Evolutionary conservation across 2,888 invertebrate species (phyloP), one percentile per base, ranked within the genome.

Genomic region (Conops quadrifasciatus): DNA sequence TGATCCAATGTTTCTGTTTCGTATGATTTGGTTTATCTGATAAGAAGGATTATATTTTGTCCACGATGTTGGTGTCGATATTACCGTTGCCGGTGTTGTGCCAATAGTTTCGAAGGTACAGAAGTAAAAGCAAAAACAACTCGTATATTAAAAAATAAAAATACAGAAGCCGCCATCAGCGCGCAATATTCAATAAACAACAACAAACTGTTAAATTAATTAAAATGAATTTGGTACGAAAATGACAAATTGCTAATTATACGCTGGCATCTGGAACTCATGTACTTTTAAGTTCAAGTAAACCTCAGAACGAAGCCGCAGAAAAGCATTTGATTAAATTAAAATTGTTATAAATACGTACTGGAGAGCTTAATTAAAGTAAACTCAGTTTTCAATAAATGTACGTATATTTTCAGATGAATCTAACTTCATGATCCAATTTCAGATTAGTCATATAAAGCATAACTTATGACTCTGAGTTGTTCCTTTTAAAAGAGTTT

Each of bases 241-340:
- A 65, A 24, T 65, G 24, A 65, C 65, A 66, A 66, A 51, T 66
- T 66, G 51, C 36, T 30, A 53, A 59, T 11, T 3, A 19, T 58
- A 24, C 2, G 28, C 9, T 58, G 58, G 16, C 49, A 11, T 13
- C 58, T 58, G n/a, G n/a, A n/a, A n/a, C n/a, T n/a, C n/a, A n/a
- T n/a, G n/a, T n/a, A n/a, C n/a, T n/a, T n/a, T n/a, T n/a, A n/a
- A n/a, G n/a, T n/a, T n/a, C n/a, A n/a, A n/a, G n/a, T n/a, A n/a
- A n/a, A n/a, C n/a, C n/a, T n/a, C n/a, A n/a, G n/a, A n/a, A n/a
- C n/a, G n/a, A n/a, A n/a, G n/a, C n/a, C n/a, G n/a, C n/a, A n/a
- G n/a, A n/a, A n/a, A n/a, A n/a, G n/a, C n/a, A n/a, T n/a, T n/a
- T n/a, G n/a, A n/a, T n/a, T n/a, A n/a, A n/a, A n/a, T n/a, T n/a